Base-by-base conservation (phyloP, 2,113 vertebrate species). In the Clarias batrachus region DNA sequence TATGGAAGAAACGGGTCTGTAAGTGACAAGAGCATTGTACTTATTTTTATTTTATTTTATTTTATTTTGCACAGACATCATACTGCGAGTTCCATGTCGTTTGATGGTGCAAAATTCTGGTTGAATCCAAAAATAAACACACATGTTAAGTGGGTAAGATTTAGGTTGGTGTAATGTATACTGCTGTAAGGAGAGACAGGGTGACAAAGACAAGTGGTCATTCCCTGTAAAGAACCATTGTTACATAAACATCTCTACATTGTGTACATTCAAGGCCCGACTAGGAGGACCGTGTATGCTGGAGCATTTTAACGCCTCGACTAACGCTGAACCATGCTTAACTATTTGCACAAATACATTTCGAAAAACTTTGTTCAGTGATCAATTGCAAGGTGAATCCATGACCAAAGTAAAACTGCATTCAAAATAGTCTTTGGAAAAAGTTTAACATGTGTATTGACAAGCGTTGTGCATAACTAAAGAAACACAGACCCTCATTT, bases 191-290 rank as follows among this genome's bases (percentile, higher is more conserved):
- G 41, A 52, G 71, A 83, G 19, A 41, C 48, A 33, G 82, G 52
- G 48, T 41, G 62, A 85, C 54, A 56, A 73, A 78, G 19, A 84
- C 4, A 37, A 41, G 83, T 66, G 57, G n/a, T 62, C 66, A 30
- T 74, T 65, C n/a, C 57, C 68, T 52, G 57, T 33, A 86, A 68
- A 74, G 33, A 6, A 68, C 11, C 13, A 74, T 9, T 33, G 25
- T 62, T 85, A 65, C 37, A 85, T 85, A 85, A 77, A 85, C 71
- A 77, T 62, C 13, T 76, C 25, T 41, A 86, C 48, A 68, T 23
- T 59, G 27, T 81, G 66, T 23, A 82, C 37, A 68, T 60, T 81
- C 54, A 33, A 62, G 60, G 19, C 27, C 77, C 74, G 63, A 81
- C 9, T 48, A 81, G 27, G 19, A 84, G 62, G 37, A 56, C 77